Evolutionary conservation across 2,113 vertebrate species (phyloP), one percentile per base, ranked within the genome.

Genomic region (Poeciliopsis turrubarensis): DNA sequence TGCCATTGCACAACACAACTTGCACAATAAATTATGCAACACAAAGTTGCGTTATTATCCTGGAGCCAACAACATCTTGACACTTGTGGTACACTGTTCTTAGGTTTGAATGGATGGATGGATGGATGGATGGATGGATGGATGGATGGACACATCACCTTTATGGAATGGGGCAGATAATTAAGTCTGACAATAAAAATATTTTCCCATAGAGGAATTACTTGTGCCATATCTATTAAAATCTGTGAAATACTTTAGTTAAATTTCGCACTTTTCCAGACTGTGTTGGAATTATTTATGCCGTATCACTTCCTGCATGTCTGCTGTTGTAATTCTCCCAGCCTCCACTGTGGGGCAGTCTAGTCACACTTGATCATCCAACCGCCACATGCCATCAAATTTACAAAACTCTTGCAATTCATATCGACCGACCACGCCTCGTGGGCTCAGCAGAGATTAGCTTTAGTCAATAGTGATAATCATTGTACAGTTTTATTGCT

Each of bases 301-400:
- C 51, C 51, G 3, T n/a, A 2, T 57, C 51, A 11, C 51, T n/a
- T 57, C 62, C 30, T 64, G 2, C 65, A 69, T 26, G 26, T 3
- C 37, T 66, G 15, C 31, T 57, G n/a, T 62, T 89, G 84, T 51
- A 85, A 65, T 89, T 84, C 72, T 32, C 72, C 9, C 4, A 25
- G 30, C 29, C 11, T 63, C 90, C 91, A 89, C 90, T 72, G 70
- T 44, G 75, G 29, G 92, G 88, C 89, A 90, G 76, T 89, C 78
- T 70, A 83, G 34, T 68, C 71, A 66, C 77, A 85, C 62, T 32
- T 68, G 70, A 85, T 17, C 61, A 60, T 62, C 31, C 12, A 61
- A 31, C 27, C 29, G 12, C 14, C 3, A 65, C 25, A 5, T 3
- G 6, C 37, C 41, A 54, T 66, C 19, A 62, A 65, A 66, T 73